Conservation (phyloP, 64 coral and sea anemone genomes). For the Montipora foliosa region DNA sequence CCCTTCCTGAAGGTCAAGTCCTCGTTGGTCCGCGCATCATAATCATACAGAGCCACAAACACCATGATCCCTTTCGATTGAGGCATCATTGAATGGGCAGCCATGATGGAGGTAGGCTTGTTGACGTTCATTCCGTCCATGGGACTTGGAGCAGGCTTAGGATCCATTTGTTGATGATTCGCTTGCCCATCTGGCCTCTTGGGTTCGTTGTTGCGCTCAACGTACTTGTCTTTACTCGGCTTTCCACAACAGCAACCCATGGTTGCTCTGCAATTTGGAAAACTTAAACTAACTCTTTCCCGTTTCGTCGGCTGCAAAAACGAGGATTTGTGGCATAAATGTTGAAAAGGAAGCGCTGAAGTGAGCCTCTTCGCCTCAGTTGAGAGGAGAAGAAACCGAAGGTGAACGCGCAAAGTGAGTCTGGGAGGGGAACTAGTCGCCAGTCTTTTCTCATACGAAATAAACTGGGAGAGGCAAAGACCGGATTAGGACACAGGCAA, state of each 20-base stretch:
- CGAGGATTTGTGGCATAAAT: too few relatives aligned
- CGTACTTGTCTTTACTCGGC: constrained; percentile 81
- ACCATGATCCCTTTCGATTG: constrained; percentile 74
- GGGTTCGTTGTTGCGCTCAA: constrained; percentile 32
- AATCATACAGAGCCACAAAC: constrained; percentile 98
- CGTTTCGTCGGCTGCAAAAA: neutral
- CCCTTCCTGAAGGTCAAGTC: constrained; percentile 99
- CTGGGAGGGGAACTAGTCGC: constrained; percentile 57
- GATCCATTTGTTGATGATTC: constrained; percentile 16
- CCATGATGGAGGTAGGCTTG: constrained; percentile 21
- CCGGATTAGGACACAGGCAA: neutral
- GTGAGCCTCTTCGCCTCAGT: neutral
- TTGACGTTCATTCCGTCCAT: constrained; percentile 6
- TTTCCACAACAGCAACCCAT: constrained; percentile 99
- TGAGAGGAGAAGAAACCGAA: constrained; percentile 44
- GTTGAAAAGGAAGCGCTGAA: neutral
- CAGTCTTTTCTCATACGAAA: neutral
- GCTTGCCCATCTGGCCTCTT: constrained; percentile 18
- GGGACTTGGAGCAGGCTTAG: neutral
- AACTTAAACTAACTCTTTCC: constrained; percentile 12
- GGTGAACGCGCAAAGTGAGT: constrained; percentile 14
- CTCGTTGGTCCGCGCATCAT: constrained; percentile 96
- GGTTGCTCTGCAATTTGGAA: constrained; percentile 74
- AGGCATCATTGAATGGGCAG: constrained; percentile 61
- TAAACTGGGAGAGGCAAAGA: neutral